Percentiles rank a stretch among this genome's conserved stretches.
Conservation (phyloP, 30 jellyfish, hydroid and myxozoan species). For the Pelagia noctiluca region DNA sequence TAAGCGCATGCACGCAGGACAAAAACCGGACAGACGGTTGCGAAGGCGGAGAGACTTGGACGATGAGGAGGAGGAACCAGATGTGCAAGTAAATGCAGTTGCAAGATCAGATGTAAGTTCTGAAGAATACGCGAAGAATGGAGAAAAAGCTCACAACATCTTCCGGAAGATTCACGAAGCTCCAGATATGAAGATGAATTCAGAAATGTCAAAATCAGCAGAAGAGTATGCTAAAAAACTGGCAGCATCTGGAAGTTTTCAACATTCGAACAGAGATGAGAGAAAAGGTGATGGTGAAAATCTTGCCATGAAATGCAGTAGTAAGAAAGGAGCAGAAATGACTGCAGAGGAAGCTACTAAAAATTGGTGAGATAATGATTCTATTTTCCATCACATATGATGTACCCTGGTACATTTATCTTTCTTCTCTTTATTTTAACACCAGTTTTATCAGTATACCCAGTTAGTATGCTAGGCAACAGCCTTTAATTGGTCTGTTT, state of each 20-base stretch:
- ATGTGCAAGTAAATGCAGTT: no score
- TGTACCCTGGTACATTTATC: no score
- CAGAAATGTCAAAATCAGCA: slow-evolving; percentile 41
- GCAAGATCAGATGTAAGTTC: no score
- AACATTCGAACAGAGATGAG: slow-evolving; percentile 24
- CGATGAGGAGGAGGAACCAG: no score
- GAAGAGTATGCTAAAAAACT: slow-evolving; percentile 31
- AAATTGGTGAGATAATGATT: slow-evolving; percentile 45
- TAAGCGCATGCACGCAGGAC: neutral
- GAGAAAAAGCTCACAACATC: slow-evolving; percentile 45
- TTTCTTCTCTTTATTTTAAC: no score
- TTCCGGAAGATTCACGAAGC: slow-evolving; percentile 41
- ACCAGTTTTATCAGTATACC: no score
- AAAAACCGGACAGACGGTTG: neutral
- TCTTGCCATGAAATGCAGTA: slow-evolving; percentile 26
- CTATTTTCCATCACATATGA: no score
- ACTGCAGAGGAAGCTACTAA: slow-evolving; percentile 52
- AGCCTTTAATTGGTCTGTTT: no score
- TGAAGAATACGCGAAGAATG: slow-evolving; percentile 3
- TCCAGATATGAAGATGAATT: slow-evolving; percentile 12
- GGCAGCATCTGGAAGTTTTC: slow-evolving; percentile 26
- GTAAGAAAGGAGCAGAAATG: slow-evolving; percentile 11
- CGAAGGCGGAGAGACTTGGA: neutral
- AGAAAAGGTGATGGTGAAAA: slow-evolving; percentile 39
- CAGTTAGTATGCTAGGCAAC: no score